Evolutionary conservation across 2,888 invertebrate genomes (phyloP).

Genomic region (Synergus umbraculus): DNA sequence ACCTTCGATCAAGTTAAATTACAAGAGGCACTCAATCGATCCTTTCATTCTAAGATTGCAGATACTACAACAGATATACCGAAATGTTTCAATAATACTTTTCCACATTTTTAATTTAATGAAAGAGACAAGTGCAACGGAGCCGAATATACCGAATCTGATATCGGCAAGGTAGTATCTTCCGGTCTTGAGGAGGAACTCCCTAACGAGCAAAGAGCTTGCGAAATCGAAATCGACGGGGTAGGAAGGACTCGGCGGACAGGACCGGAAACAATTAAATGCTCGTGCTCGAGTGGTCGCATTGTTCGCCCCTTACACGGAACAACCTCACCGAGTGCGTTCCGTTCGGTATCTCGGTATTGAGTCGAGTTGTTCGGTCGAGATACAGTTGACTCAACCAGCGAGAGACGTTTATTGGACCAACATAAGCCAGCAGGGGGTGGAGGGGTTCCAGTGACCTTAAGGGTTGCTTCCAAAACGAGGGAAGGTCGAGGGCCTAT

Average conservation of each 20-base stretch:
- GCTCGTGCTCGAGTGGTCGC: slow-evolving; percentile 66
- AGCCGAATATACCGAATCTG: slow-evolving; percentile 47
- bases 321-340: slow-evolving; percentile 52
- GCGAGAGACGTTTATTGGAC: slow-evolving; percentile 61
- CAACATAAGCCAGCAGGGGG: slow-evolving; percentile 55
- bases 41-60: too few relatives aligned
- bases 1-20: background rate
- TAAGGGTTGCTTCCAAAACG: slow-evolving; percentile 23
- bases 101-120: background rate
- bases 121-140: slow-evolving; percentile 52
- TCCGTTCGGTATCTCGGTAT: slow-evolving; percentile 51
- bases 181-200: slow-evolving; percentile 70
- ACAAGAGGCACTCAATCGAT: background rate
- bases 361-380: slow-evolving; percentile 57
- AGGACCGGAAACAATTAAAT: slow-evolving; percentile 70
- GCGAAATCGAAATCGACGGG: slow-evolving; percentile 38
- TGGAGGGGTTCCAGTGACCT: background rate
- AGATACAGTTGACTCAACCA: slow-evolving; percentile 61
- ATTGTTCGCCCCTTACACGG: slow-evolving; percentile 60
- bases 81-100: background rate
- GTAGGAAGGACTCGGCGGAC: slow-evolving; percentile 54
- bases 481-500: slow-evolving; percentile 25
- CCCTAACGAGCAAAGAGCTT: slow-evolving; percentile 68
- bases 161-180: slow-evolving; percentile 63
- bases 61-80: background rate